Evolutionary conservation across 2,797 vertebrate species (phyloP), one percentile per base, ranked within the genome.

Genomic region (Tapera naevia): DNA sequence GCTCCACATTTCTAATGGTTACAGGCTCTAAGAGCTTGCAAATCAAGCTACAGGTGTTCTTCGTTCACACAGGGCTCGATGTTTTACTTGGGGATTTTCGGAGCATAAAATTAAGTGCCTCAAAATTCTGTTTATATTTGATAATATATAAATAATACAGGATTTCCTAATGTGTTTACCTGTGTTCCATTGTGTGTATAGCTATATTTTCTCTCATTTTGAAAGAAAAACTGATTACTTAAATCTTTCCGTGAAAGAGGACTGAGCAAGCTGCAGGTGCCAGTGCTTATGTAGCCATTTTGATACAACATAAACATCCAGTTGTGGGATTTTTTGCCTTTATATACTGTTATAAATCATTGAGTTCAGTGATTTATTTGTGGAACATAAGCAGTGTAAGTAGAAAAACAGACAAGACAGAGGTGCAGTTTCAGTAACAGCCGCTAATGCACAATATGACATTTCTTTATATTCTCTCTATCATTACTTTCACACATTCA

Each of bases 401-500:
- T 48, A 76, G 74, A 19, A 64, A 92, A 61, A 76, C 45, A 74
- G 54, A 73, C 27, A 70, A 74, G 45, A 48, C 66, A 91, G 85
- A 81, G 71, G 41, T 80, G 64, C 30, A 41, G n/a, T 86, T 93
- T 86, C 78, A 74, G 45, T 87, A 76, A 73, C 80, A 85, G 80
- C 67, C 1, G 0, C 80, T 76, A 86, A 71, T 94, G 65, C 58
- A 67, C 89, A 88, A 10, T 78, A 66, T 92, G 92, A 80, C 91
- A 93, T 95, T 94, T 95, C 69, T 74, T 94, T 84, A 16, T 54
- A 60, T 71, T 91, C 60, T 74, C 87, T 19, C 66, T 88, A 22
- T 94, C 88, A 39, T 93, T 96, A 64, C 86, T 96, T 94, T 94
- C 86, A 90, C 91, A 94, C 89, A 46, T 93, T 93, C 45, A 70